Evolutionary conservation across 2,888 invertebrate species (phyloP).

Genomic region (Allacma fusca): DNA sequence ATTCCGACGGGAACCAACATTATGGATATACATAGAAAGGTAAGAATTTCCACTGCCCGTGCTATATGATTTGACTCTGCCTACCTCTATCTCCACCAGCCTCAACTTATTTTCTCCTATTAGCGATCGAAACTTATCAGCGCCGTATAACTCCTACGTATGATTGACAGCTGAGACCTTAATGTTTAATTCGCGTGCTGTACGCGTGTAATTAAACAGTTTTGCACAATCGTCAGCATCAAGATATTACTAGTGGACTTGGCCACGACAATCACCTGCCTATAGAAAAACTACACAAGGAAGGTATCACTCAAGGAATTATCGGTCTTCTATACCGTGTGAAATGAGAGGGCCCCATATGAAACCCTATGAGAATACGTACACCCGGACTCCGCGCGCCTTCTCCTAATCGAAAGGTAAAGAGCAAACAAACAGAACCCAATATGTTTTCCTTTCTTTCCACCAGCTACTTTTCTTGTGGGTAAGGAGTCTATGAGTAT

Average conservation of each 20-base stretch:
- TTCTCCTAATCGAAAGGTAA: not conserved
- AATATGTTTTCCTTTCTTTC: not conserved
- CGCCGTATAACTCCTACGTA: conserved; percentile 46
- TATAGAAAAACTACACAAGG: not conserved
- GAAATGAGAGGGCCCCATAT: not conserved
- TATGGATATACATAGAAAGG: not conserved
- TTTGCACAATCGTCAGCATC: conserved; percentile 54
- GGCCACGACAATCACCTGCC: conserved; percentile 27
- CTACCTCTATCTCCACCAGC: conserved; percentile 36
- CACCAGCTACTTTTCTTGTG: not conserved
- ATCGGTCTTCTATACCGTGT: not conserved
- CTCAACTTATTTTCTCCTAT: conserved; percentile 37
- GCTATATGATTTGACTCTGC: not conserved
- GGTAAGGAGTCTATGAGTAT: not conserved
- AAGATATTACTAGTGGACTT: conserved; percentile 52
- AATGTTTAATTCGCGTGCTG: conserved; percentile 62
- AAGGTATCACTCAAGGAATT: not conserved
- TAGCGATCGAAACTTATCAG: conserved; percentile 42
- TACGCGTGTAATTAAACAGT: conserved; percentile 61
- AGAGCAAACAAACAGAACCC: conserved; percentile 17
- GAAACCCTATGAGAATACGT: not conserved
- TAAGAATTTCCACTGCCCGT: too few relatives aligned
- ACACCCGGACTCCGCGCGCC: not conserved
- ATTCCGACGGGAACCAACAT: conserved; percentile 27
- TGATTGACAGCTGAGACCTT: conserved; percentile 62